Evolutionary conservation across 2,888 invertebrate genomes (phyloP).

Genomic region (Fissipunctia ypsillon): DNA sequence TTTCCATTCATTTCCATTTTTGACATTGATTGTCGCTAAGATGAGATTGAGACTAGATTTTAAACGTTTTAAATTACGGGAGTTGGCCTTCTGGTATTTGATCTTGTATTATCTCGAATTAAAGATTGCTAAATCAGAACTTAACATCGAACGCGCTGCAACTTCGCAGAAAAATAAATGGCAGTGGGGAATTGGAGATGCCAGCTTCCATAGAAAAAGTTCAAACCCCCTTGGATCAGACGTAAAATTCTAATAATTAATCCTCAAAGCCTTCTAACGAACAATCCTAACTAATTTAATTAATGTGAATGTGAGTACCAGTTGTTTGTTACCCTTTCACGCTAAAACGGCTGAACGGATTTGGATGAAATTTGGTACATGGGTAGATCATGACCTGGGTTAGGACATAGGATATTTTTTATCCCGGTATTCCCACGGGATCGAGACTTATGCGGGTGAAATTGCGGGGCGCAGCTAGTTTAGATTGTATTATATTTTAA

Average conservation of each 20-base stretch:
- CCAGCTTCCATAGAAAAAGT: neutral
- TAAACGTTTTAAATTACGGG: neutral
- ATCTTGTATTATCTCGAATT: neutral
- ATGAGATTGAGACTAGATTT: neutral
- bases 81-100: neutral
- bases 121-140: neutral
- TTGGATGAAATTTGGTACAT: too few relatives aligned
- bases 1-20: neutral
- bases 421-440: too few relatives aligned
- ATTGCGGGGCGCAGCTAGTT: too few relatives aligned
- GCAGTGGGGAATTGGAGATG: neutral
- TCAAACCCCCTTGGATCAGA: neutral
- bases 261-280: neutral
- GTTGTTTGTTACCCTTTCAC: too few relatives aligned
- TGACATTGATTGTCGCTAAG: neutral
- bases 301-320: too few relatives aligned
- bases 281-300: too few relatives aligned
- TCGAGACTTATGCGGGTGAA: too few relatives aligned
- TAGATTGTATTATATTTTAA: neutral
- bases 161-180: neutral
- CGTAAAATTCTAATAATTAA: neutral
- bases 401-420: too few relatives aligned
- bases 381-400: too few relatives aligned
- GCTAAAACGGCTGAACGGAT: too few relatives aligned
- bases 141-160: too few relatives aligned